These are phyloP conservation scores for Halesus radiatus DNA, from an alignment of 1,140 invertebrate genomes.

Conservation along the genomic window DNA sequence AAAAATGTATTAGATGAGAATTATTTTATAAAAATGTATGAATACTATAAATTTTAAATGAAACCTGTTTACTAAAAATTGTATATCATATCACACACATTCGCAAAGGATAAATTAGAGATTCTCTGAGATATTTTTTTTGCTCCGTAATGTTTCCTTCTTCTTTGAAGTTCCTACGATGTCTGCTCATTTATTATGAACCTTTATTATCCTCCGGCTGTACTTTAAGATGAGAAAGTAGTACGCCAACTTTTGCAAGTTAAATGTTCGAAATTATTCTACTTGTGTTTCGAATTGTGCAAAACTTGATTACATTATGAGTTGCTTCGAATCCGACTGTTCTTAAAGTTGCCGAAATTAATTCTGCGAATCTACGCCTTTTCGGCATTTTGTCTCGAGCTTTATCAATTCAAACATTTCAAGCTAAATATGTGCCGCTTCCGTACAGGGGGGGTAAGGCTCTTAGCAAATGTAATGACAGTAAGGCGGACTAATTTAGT, in stretches of 20 bases:
- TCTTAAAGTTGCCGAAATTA: conserved; percentile 18
- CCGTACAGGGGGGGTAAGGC: background rate
- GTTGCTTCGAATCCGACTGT: conserved; percentile 29
- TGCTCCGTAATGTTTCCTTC: too few relatives aligned
- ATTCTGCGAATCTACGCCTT: conserved; percentile 20
- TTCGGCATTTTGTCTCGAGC: conserved; percentile 40
- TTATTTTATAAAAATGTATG: too few relatives aligned
- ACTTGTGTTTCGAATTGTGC: conserved; percentile 28
- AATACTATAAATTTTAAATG: too few relatives aligned
- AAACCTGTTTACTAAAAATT: too few relatives aligned
- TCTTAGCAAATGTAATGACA: conserved; percentile 41
- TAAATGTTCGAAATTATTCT: conserved; percentile 18
- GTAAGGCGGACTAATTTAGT: conserved; percentile 54
- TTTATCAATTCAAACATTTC: conserved; percentile 47
- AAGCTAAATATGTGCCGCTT: conserved; percentile 29
- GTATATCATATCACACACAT: too few relatives aligned
- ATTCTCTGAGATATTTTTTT: too few relatives aligned
- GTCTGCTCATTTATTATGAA: too few relatives aligned
- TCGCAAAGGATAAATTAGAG: too few relatives aligned
- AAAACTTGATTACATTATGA: conserved; percentile 37
- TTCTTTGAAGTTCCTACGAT: too few relatives aligned
- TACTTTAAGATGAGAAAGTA: background rate
- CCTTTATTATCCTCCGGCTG: too few relatives aligned
- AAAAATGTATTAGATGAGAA: too few relatives aligned
- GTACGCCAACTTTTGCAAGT: conserved; percentile 7